Percentiles rank a stretch among this genome's conserved stretches.
These are phyloP conservation scores for Laterallus jamaicensis DNA, from an alignment of 2,113 vertebrate species.

Conservation along the genomic window DNA sequence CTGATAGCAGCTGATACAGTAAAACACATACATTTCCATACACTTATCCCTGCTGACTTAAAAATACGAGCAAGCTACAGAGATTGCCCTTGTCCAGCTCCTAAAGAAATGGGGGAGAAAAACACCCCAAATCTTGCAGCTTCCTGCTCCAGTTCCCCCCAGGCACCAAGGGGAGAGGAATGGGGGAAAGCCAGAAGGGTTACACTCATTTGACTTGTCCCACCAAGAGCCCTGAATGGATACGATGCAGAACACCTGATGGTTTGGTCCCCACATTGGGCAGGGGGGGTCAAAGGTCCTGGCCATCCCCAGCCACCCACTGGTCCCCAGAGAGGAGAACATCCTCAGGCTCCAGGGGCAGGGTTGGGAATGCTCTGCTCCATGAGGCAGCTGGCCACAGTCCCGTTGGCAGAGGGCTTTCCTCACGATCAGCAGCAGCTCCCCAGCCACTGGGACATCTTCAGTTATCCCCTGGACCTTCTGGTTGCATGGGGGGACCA, in stretches of 20 bases:
- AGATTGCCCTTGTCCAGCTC: conserved; percentile 11
- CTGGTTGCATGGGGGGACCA: fast-evolving
- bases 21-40: conserved; percentile 22
- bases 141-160: not conserved
- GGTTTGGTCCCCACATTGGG: not conserved
- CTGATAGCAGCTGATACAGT: conserved; percentile 18
- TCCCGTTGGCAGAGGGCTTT: not conserved
- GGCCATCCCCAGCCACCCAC: not conserved
- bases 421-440: not conserved
- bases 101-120: not conserved
- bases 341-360: not conserved
- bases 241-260: fast-evolving
- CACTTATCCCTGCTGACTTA: not conserved
- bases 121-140: not conserved
- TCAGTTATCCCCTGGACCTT: not conserved
- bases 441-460: not conserved
- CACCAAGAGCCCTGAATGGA: fast-evolving
- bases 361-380: not conserved
- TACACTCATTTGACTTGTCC: not conserved
- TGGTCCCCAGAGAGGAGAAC: not conserved
- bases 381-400: not conserved
- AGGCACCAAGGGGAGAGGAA: not conserved
- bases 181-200: not conserved
- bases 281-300: not conserved
- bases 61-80: not conserved